Evolutionary conservation across 2,113 vertebrate genomes (phyloP).

Genomic region (human (Homo sapiens)): GRCh38 chr11:66798001-66798500

Average conservation of each 20-base stretch:
- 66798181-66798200: not conserved
- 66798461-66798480: too few relatives aligned
- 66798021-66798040: not conserved
- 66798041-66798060: not conserved
- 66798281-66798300: conserved; percentile 23
- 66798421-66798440: too few relatives aligned
- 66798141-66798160: not conserved
- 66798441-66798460: too few relatives aligned
- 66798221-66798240: not conserved
- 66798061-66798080: not conserved
- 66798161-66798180: conserved; percentile 20
- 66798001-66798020: not conserved
- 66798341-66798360: too few relatives aligned
- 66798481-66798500: too few relatives aligned
- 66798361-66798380: too few relatives aligned
- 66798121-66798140: not conserved
- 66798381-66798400: too few relatives aligned
- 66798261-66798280: not conserved
- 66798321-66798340: too few relatives aligned
- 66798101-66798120: not conserved
- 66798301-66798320: not conserved
- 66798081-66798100: not conserved
- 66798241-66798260: not conserved
- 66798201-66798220: not conserved
- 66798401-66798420: too few relatives aligned